A percentile compares a stretch with the other conserved stretches of the same genome.
Conservation (phyloP, 2,888 invertebrate species). For the Euzophera pinguis region DNA sequence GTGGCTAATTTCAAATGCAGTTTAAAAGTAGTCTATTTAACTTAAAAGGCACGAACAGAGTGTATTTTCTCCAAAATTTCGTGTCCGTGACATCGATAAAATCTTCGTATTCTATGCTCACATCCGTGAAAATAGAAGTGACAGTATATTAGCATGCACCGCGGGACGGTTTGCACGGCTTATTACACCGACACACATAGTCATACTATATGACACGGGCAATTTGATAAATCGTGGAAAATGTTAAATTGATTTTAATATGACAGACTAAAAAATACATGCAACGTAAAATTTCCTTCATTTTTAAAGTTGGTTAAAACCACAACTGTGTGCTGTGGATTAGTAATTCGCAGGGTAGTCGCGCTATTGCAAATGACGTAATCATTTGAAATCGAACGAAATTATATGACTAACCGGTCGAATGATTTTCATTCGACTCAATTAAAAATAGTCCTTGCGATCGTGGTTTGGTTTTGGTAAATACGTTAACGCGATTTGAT, state of each 20-base stretch:
- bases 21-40: slow-evolving; percentile 1
- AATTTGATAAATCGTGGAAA: neutral
- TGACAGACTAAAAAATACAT: neutral
- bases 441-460: too few species aligned
- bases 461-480: too few species aligned
- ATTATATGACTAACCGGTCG: too few species aligned
- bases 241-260: neutral
- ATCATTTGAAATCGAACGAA: too few species aligned
- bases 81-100: slow-evolving; percentile 64
- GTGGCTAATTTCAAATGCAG: neutral
- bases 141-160: slow-evolving; percentile 36
- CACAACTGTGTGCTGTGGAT: too few species aligned
- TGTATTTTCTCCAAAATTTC: slow-evolving; percentile 50
- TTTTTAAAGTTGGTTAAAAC: too few species aligned
- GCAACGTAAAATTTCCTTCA: too few species aligned
- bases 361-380: too few species aligned
- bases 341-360: too few species aligned
- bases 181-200: slow-evolving; percentile 47
- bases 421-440: too few species aligned
- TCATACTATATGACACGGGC: slow-evolving; percentile 13
- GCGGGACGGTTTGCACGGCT: slow-evolving; percentile 31
- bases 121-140: slow-evolving; percentile 58
- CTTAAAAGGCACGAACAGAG: slow-evolving; percentile 2
- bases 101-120: slow-evolving; percentile 53
- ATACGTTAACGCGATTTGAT: too few species aligned